Base-by-base conservation (phyloP, 2,797 vertebrate species). In the Manis pentadactyla region DNA sequence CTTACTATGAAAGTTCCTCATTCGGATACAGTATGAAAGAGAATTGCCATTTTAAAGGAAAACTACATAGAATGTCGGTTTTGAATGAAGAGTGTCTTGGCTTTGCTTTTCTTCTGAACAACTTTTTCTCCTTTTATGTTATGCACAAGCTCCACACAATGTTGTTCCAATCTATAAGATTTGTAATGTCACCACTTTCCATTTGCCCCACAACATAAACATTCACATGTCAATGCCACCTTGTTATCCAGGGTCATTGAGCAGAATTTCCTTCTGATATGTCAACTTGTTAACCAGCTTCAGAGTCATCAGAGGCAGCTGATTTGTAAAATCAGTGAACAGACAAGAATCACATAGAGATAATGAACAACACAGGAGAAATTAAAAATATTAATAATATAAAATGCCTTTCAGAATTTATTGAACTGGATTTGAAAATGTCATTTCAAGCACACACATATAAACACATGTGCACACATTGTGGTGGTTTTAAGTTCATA, bases 21-120 rank as follows among this genome's bases (percentile, higher is more conserved):
- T 90, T 90, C 39, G 83, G 71, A 85, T 55, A 11, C 2, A 37
- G 8, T 75, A 75, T 69, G 31, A 84, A 87, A 91, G 3, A 92
- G 15, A 87, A 37, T 37, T 77, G 8, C 14, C 46, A 78, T 83
- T 93, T 83, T 68, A 78, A 90, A 34, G 49, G 51, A 64, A 87
- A 94, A 71, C 21, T 82, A 55, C 39, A 63, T 12, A 17, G 25
- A 68, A 66, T 46, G 2, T 66, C 85, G 19, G 17, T 34, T 92
- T 95, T 83, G 29, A 87, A 64, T 39, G 39, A 57, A 81, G 25
- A 83, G 6, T 66, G 12, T 64, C 71, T 71, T 84, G 55, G 3
- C 42, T 92, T 95, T 84, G 31, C 13, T 93, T 96, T 87, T 83
- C 49, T 63, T 55, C 53, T 82, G 13, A 68, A 61, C 4, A 90